Evolutionary conservation across 2,888 invertebrate genomes (phyloP), one percentile per base, ranked within the genome.

Genomic region (Leuctra nigra): DNA sequence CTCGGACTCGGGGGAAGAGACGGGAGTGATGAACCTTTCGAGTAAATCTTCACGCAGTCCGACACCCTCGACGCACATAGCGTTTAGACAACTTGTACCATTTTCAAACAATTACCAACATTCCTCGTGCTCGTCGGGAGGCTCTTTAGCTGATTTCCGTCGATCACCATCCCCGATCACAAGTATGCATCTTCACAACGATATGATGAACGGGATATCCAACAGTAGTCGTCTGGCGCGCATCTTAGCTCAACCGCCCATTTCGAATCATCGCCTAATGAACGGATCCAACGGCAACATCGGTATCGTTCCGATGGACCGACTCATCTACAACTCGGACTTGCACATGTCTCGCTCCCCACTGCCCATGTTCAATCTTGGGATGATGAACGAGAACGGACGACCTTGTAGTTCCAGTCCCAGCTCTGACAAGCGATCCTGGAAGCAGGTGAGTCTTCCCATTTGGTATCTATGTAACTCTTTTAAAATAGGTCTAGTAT

Each of bases 1-100:
- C 70, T 79, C 80, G 65, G 82, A 83, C 68, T 81, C 79, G 25
- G 81, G 74, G 52, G 78, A 83, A 56, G 67, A 67, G 16, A 50
- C 16, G 62, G 86, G 86, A 72, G 87, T 84, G 44, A 86, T 90
- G 35, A 91, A 91, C 71, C 74, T 90, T 54, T 89, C 88, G 73
- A 77, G 82, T 68, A 83, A 82, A 72, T 79, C 58, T 16, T 79
- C 83, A 50, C 75, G 83, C 64, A 82, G 81, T 66, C 78, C 82
- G 50, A 80, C 82, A 58, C 78, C 61, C 9, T 33, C 47, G 50
- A 47, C 13, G 25, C 41, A 36, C 35, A 18, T 24, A 2, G 50
- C 54, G 20, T 41, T 23, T 11, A 44, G 46, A 52, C 53, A 60
- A 58, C 50, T 58, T 29, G 46, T 57, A 24, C 58, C 58, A 36